phyloP scores from a whole-genome alignment of 2,113 vertebrate species.

The Microtus pennsylvanicus region DNA sequence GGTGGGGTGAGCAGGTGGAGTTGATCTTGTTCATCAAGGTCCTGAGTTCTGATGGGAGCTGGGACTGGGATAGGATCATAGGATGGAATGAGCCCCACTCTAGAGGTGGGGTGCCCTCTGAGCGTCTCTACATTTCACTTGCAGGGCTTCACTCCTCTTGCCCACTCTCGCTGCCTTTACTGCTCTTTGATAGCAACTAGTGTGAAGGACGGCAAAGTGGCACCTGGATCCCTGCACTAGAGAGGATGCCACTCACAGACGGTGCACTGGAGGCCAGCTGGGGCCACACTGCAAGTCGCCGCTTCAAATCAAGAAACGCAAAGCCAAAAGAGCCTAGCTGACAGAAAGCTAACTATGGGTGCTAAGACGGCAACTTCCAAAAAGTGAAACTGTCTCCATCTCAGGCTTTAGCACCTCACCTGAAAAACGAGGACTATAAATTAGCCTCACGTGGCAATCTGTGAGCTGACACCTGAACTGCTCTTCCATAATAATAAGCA shows the following conservation, averaged over 20 bases:
- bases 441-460: rapidly evolving
- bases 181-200: background rate
- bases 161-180: background rate
- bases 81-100: too few relatives aligned
- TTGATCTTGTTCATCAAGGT: too few relatives aligned
- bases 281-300: too few relatives aligned
- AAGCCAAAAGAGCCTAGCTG: background rate
- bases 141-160: rapidly evolving
- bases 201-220: background rate
- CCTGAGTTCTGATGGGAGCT: background rate
- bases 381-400: rapidly evolving
- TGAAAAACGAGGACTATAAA: background rate
- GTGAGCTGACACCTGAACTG: background rate
- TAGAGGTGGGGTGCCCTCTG: rapidly evolving
- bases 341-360: background rate
- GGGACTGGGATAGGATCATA: background rate
- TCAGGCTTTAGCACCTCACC: background rate
- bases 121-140: background rate
- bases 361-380: background rate
- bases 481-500: background rate
- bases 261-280: background rate
- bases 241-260: background rate
- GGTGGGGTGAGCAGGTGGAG: background rate
- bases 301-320: background rate
- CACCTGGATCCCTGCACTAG: background rate